Percentiles rank a stretch among this genome's conserved stretches.
phyloP scores from a whole-genome alignment of 2,797 vertebrate species.

The Sparidentex hasta region DNA sequence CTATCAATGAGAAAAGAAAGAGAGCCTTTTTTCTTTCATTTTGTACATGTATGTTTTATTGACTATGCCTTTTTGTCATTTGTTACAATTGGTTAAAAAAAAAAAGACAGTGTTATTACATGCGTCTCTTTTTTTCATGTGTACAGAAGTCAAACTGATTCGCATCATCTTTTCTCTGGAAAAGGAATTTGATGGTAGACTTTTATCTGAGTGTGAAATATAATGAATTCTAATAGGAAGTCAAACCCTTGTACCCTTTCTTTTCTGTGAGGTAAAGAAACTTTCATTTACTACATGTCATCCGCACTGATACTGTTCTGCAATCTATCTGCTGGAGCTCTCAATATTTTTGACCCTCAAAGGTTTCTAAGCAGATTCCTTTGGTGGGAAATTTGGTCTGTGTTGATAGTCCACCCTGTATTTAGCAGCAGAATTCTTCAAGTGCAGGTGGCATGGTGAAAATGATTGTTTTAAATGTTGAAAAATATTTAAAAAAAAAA shows the following conservation, averaged over 20 bases:
- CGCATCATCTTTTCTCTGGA: slow-evolving; percentile 78
- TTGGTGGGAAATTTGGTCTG: background rate
- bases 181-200: slow-evolving; percentile 76
- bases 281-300: slow-evolving; percentile 33
- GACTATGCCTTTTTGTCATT: slow-evolving; percentile 47
- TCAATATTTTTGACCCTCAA: background rate
- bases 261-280: slow-evolving; percentile 34
- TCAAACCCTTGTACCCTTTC: slow-evolving; percentile 27
- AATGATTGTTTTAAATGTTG: slow-evolving; percentile 14
- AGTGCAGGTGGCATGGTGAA: slow-evolving; percentile 11
- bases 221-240: slow-evolving; percentile 41
- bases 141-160: slow-evolving; percentile 73
- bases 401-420: background rate
- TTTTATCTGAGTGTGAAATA: slow-evolving; percentile 70
- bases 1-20: slow-evolving; percentile 54
- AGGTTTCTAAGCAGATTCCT: slow-evolving; percentile 12
- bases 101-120: slow-evolving; percentile 63
- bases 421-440: background rate
- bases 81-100: slow-evolving; percentile 59
- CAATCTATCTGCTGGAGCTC: slow-evolving; percentile 5
- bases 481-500: slow-evolving; percentile 22
- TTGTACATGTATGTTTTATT: slow-evolving; percentile 66
- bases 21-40: slow-evolving; percentile 37
- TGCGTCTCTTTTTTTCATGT: slow-evolving; percentile 54
- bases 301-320: slow-evolving; percentile 28